Base-by-base conservation (phyloP, 2,797 vertebrate species). In the Gobionotothen gibberifrons region DNA sequence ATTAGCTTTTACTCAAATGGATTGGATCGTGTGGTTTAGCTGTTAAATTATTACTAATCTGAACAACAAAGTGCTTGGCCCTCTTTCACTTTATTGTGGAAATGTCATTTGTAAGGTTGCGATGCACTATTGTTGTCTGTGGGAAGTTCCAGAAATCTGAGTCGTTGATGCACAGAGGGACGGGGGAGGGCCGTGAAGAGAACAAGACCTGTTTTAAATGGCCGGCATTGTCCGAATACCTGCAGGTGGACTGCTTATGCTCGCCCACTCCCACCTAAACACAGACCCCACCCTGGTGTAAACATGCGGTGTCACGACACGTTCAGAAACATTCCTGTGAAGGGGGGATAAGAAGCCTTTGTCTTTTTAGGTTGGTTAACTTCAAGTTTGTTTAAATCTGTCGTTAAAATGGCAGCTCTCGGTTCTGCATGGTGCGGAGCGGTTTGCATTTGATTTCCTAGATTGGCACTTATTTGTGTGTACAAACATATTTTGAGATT, bases 141-240 rank as follows among this genome's bases (percentile, higher is more conserved):
- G 83, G 69, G 85, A 89, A 80, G 64, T 83, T 89, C 22, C 63
- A 62, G 85, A 86, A 83, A 87, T 82, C 13, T 29, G 75, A 88
- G 72, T 76, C 42, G 47, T 29, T 44, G 62, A 72, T 48, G 60
- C 55, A 63, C 14, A 44, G 51, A 53, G 36, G 6, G 43, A 16
- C 19, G 47, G 47, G 53, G 52, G 66, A 21, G 47, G 71, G 22
- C 21, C 42, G 1, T 36, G 14, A 44, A 59, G 65, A 84, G 72
- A 82, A 78, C 54, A 64, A 85, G 52, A 71, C 53, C 53, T 61
- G 72, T 86, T 74, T 74, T 79, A 14, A 61, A 68, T 0, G 0
- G 36, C 47, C 14, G 3, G 12, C 39, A 44, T 73, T 48, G 61
- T 65, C 59, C 81, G 42, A 78, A 63, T 44, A 66, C 3, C 32